Evolutionary conservation across 2,888 invertebrate genomes (phyloP).

Genomic region (Polyploca ridens): DNA sequence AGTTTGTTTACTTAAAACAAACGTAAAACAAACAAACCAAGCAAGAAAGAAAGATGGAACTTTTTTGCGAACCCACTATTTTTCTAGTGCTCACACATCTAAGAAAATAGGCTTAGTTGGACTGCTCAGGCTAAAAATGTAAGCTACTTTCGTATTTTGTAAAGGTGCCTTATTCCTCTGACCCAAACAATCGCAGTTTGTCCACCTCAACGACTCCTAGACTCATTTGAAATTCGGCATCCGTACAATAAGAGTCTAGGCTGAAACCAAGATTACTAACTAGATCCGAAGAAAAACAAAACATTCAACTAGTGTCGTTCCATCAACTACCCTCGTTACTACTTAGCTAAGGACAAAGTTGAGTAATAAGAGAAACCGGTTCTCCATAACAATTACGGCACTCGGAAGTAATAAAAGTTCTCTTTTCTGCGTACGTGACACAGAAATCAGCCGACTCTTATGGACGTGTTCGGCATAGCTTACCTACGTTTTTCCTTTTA

Average conservation of each 20-base stretch:
- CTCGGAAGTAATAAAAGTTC: constrained; percentile 80
- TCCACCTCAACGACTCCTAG: constrained; percentile 4
- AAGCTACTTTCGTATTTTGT: constrained; percentile 2
- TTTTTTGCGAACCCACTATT: not conserved
- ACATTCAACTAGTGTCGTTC: constrained; percentile 37
- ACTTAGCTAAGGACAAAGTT: constrained; percentile 62
- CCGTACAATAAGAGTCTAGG: constrained; percentile 9
- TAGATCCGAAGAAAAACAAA: constrained; percentile 29
- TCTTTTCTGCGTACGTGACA: constrained; percentile 75
- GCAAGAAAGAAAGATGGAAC: not conserved
- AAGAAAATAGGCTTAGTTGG: not conserved
- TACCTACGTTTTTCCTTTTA: constrained; percentile 54
- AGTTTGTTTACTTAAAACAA: not conserved
- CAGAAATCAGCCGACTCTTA: constrained; percentile 69
- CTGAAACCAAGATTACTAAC: not conserved
- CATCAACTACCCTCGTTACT: constrained; percentile 50
- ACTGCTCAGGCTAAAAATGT: not conserved
- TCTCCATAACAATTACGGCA: constrained; percentile 78
- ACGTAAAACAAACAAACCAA: not conserved
- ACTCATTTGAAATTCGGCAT: constrained; percentile 7
- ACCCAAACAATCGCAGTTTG: constrained; percentile 8
- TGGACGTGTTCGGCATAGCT: constrained; percentile 72
- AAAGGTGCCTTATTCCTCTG: constrained; percentile 2
- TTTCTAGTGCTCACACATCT: not conserved
- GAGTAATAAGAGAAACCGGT: constrained; percentile 69